These are phyloP conservation scores for Grammomys surdaster DNA, from an alignment of 2,113 vertebrate species.

Conservation along the genomic window DNA sequence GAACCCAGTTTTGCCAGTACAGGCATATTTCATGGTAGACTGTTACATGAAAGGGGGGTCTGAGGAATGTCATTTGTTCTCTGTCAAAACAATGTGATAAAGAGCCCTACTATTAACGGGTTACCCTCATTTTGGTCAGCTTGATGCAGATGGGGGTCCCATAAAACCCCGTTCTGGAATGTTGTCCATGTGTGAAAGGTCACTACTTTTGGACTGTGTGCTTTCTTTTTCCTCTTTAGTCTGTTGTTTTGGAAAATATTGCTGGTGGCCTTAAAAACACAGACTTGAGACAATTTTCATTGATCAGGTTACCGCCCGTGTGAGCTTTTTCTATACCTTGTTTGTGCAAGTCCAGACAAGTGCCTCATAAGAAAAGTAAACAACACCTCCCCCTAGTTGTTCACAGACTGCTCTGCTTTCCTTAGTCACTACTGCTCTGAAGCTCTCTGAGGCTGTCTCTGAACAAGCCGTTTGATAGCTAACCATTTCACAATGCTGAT, in stretches of 20 bases:
- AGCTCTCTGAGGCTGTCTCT: conserved; percentile 62
- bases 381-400: conserved; percentile 69
- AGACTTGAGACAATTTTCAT: conserved; percentile 79
- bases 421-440: conserved; percentile 71
- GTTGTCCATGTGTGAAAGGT: background rate
- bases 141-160: background rate
- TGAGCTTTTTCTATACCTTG: conserved; percentile 75
- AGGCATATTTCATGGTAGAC: background rate
- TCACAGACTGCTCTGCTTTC: conserved; percentile 59
- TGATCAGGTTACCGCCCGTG: conserved; percentile 80
- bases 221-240: conserved; percentile 73
- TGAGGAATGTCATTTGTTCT: conserved; percentile 69
- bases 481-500: conserved; percentile 58
- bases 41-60: conserved; percentile 35
- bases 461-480: conserved; percentile 64
- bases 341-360: conserved; percentile 80
- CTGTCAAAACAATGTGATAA: conserved; percentile 46
- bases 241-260: conserved; percentile 69
- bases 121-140: background rate
- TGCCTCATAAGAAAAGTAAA: conserved; percentile 81
- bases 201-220: background rate
- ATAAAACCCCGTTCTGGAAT: background rate
- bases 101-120: conserved; percentile 4
- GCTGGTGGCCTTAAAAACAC: conserved; percentile 78
- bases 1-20: background rate